Base-by-base conservation (phyloP, 2,888 invertebrate genomes). In the Crossocerus cetratus region DNA sequence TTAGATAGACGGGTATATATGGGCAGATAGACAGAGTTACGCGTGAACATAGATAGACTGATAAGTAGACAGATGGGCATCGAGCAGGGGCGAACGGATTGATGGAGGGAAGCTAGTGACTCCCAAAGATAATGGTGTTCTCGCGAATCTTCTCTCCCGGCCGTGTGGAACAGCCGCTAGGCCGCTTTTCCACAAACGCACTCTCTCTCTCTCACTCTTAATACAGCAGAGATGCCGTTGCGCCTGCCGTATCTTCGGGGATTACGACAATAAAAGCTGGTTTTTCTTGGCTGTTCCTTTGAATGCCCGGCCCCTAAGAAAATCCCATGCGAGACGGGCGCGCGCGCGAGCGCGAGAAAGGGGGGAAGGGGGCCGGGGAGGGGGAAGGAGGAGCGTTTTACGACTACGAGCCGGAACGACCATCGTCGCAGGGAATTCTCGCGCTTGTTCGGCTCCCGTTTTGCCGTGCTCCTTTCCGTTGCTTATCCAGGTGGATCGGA, bases 341-440 rank as follows among this genome's bases (percentile, higher is more conserved):
- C 4, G 45, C 56, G 57, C 1, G 44, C n/a, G 55, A 22, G 22
- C 3, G 23, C 4, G 45, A 65, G 57, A 3, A 23, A 4, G 23
- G 23, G 32, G 11, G 32, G 11, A 8, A 32, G 5, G 11, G 32
- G 14, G 49, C 5, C 0, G 4, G 49, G 14, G 59, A 43, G 3
- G 11, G 8, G 11, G 32, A 11, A 18, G 13, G 42, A 14, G 43
- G 23, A 60, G 32, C 49, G 49, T 49, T 49, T 49, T 49, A 54
- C 32, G 44, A 54, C 21, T 42, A 59, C 55, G 42, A 32, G 43
- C 16, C 45, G 54, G 56, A 57, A 59, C 60, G 68, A 68, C 44
- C 67, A 59, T 58, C 58, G 13, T n/a, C 69, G 72, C 71, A 68
- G 58, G 54, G 57, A 68, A 63, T 65, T 43, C 57, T 56, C 53